Evolutionary conservation across 2,113 vertebrate species (phyloP), one percentile per base, ranked within the genome.

Genomic region (Leptodactylus fuscus): DNA sequence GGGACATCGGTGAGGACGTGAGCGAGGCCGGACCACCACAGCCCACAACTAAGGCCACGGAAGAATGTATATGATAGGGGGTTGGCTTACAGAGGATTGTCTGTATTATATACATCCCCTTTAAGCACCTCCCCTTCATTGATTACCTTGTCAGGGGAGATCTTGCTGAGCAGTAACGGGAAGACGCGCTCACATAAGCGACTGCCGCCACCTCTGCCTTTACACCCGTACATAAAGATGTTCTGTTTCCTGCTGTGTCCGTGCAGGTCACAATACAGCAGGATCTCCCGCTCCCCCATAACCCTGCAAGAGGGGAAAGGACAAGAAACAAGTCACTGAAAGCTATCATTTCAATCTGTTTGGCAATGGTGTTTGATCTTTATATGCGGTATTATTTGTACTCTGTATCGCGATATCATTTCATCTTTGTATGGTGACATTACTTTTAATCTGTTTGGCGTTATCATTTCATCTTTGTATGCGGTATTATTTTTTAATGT

Each of bases 241-340:
- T 96, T 95, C 81, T 94, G 89, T 88, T 94, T 95, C 81, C 85
- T 90, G 81, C 92, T 95, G 62, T 96, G 95, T 38, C 94, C 94
- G n/a, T 95, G 94, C 77, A 95, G 89, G 41, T 95, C 95, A 89
- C 93, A 94, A 74, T 95, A 95, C 41, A 95, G 86, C 86, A 95
- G 87, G 58, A 95, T 89, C 51, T 88, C 89, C 60, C 87, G 83
- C 41, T 94, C 92, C 49, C 90, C 88, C 92, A 93, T 91, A 80
- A 94, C 46, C 87, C 94, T 96, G 53, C 49, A 62, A 2, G 5
- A 55, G 76, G 88, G 24, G 69, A 73, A 24, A 73, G 18, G 12
- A 60, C 22, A 49, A 38, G 69, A 24, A n/a, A 16, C 69, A 41
- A 1, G 22, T 71, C 11, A 70, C 32, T 5, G 32, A 18, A 20